Evolutionary conservation across 2,797 vertebrate species (phyloP).

Genomic region (Peromyscus nudipes): DNA sequence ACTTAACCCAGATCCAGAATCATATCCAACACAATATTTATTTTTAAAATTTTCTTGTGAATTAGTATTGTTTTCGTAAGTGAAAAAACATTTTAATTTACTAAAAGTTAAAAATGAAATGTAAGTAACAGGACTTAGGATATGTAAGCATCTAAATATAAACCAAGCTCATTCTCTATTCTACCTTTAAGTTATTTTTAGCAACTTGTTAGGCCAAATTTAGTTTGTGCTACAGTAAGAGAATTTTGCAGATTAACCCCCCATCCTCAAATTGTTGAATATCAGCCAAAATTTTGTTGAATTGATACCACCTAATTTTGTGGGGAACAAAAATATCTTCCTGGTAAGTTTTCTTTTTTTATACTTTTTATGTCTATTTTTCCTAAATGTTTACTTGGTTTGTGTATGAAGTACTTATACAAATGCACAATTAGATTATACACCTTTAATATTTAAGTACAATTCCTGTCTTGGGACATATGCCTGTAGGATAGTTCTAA

Average conservation of each 20-base stretch:
- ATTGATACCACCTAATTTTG: background rate
- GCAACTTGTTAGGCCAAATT: background rate
- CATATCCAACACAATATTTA: constrained; percentile 2
- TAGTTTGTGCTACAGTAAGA: background rate
- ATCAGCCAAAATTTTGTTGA: constrained; percentile 32
- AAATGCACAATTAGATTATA: constrained; percentile 43
- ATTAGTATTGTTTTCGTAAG: constrained; percentile 44
- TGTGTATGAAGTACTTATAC: constrained; percentile 1
- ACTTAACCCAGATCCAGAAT: background rate
- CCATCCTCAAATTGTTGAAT: background rate
- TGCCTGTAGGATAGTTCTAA: background rate
- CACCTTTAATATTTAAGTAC: constrained; percentile 41
- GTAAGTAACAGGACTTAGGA: background rate
- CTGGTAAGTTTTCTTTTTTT: background rate
- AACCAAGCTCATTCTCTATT: background rate
- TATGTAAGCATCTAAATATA: background rate
- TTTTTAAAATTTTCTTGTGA: constrained; percentile 5
- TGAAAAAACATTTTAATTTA: constrained; percentile 57
- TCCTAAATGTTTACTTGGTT: constrained; percentile 31
- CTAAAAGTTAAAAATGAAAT: constrained; percentile 26
- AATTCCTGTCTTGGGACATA: constrained; percentile 20
- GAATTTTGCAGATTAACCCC: constrained; percentile 32
- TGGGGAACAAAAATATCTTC: constrained; percentile 40
- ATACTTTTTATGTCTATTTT: constrained; percentile 48
- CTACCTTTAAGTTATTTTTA: constrained; percentile 46